Evolutionary conservation across 2,888 invertebrate genomes (phyloP).

Genomic region (Heteromyza rotundicornis): DNA sequence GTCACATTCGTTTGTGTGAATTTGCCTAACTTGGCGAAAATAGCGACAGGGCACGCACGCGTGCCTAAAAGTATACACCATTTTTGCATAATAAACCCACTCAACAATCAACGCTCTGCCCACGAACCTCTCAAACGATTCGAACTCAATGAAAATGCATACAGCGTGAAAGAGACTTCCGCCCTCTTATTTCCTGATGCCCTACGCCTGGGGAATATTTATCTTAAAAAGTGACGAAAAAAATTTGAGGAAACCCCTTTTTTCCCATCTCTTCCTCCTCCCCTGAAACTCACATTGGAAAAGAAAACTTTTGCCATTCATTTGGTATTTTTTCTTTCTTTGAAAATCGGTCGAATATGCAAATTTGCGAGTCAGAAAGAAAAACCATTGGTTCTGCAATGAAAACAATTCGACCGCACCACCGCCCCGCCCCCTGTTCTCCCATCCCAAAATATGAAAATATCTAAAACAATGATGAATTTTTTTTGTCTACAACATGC

Average conservation of each 20-base stretch:
- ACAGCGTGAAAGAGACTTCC: too few species aligned
- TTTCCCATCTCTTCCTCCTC: neutral
- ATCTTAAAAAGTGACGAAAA: slow-evolving; percentile 7
- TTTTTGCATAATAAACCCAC: neutral
- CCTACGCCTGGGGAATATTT: slow-evolving; percentile 14
- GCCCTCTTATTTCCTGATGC: too few species aligned
- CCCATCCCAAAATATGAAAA: slow-evolving; percentile 15
- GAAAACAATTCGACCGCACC: too few species aligned
- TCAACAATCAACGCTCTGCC: neutral
- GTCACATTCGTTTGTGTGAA: too few species aligned
- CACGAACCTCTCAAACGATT: too few species aligned
- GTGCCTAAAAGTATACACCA: neutral
- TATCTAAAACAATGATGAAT: slow-evolving; percentile 15
- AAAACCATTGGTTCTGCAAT: too few species aligned
- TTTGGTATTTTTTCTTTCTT: slow-evolving; percentile 10
- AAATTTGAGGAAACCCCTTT: neutral
- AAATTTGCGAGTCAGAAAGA: slow-evolving; percentile 10
- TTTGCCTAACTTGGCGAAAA: too few species aligned
- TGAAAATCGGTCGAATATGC: slow-evolving; percentile 25
- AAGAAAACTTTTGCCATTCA: slow-evolving; percentile 12
- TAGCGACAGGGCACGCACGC: too few species aligned
- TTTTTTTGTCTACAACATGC: neutral
- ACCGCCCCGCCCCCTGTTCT: neutral
- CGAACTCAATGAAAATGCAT: too few species aligned
- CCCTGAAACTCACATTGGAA: slow-evolving; percentile 1